Evolutionary conservation across 1,140 invertebrate genomes (phyloP), one percentile per base, ranked within the genome.

Genomic region (Planococcus citri): DNA sequence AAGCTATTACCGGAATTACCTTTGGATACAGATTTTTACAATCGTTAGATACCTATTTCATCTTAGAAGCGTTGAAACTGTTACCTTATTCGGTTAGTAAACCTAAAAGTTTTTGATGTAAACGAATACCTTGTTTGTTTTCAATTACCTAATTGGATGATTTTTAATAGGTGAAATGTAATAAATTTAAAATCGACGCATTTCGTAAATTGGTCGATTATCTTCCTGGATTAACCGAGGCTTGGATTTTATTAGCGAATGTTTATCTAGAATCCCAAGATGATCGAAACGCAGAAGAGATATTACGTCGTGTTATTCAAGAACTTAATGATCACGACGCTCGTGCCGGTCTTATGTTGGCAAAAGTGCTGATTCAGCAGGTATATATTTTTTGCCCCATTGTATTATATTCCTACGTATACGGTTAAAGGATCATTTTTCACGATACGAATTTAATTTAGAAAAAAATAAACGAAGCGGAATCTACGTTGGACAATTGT

Each of bases 281-380:
- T 1, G 88, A 94, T 75, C 78, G 83, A 73, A 81, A 83, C 25
- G 88, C 91, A 0, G 79, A 84, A 29, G 78, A 75, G 27, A 82
- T 85, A 22, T 78, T 96, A 22, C 85, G 88, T 73, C 84, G 87
- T 74, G 84, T 68, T 27, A 85, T 6, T 83, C 87, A 92, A 6
- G 77, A 83, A 33, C 79, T 87, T 12, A 91, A 94, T 77, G 83
- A 86, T 17, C 86, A 88, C 0, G 88, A 87, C 75, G 87, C 88
- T 0, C 87, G 93, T 73, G 90, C 87, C 24, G 88, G 95, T 79
- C 81, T 98, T 3, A 79, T 97, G 3, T 84, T 95, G 82, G 92
- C 95, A 21, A 91, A 95, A 79, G 90, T 95, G 67, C 84, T 90
- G 69, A 78, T 87, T 1, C 81, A 84, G 58, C 70, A 74, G 71